These are phyloP conservation scores for Ormia ochracea DNA, from an alignment of 2,888 invertebrate genomes.

Conservation along the genomic window DNA sequence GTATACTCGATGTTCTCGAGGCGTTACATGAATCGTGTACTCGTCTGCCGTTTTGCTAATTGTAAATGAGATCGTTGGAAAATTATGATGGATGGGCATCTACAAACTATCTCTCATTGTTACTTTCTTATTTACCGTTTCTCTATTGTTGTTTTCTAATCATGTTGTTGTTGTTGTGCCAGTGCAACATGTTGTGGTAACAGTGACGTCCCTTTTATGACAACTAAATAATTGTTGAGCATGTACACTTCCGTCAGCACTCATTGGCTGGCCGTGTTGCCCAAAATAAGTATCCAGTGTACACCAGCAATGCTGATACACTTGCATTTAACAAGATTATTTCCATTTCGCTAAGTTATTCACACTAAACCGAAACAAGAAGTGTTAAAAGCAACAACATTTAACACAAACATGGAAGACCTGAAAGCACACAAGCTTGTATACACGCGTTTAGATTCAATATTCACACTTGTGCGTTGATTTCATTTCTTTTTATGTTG, in stretches of 20 bases:
- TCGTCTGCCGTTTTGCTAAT: too few species aligned
- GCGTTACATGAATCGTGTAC: too few species aligned
- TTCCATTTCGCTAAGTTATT: conserved; percentile 43
- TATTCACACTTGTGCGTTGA: conserved; percentile 50
- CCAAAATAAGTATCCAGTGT: background rate
- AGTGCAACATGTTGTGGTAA: conserved; percentile 30
- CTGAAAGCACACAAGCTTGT: background rate
- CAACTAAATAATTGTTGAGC: conserved; percentile 43
- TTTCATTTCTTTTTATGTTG: conserved; percentile 1
- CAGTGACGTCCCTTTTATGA: conserved; percentile 37
- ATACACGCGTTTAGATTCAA: conserved; percentile 27
- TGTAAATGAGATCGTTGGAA: too few species aligned
- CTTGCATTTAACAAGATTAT: conserved; percentile 15
- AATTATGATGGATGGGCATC: background rate
- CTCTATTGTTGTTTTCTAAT: background rate
- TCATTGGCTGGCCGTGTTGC: conserved; percentile 26
- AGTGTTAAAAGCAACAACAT: conserved; percentile 25
- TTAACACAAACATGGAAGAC: background rate
- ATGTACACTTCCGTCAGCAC: conserved; percentile 41
- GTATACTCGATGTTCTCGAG: too few species aligned
- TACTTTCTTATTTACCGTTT: background rate
- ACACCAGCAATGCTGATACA: background rate
- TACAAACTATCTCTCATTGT: conserved; percentile 6
- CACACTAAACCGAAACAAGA: background rate
- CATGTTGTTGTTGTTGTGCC: background rate